A percentile compares a stretch with the other conserved stretches of the same genome.
Evolutionary conservation across 2,797 vertebrate genomes (phyloP).

Genomic region (Pangasius mekongensis): DNA sequence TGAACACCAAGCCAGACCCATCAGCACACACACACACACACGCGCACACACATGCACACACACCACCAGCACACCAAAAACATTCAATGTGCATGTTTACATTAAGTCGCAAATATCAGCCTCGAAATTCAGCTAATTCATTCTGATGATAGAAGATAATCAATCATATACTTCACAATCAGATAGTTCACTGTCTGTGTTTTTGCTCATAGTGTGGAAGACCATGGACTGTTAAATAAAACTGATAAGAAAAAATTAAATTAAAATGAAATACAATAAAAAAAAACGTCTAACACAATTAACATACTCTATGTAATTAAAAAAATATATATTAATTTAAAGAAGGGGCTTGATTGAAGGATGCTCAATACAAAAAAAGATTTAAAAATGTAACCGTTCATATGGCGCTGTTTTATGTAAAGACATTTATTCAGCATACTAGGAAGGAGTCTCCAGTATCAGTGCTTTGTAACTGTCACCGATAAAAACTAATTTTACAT

Average conservation of each 20-base stretch:
- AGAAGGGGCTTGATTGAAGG: neutral
- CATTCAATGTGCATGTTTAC: neutral
- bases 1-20: conserved; percentile 89
- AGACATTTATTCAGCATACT: neutral
- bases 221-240: no score
- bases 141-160: neutral
- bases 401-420: neutral
- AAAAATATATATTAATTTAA: neutral
- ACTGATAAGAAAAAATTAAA: neutral
- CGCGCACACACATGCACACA: conserved; percentile 11
- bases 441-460: neutral
- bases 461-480: neutral
- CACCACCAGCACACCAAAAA: neutral
- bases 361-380: no score
- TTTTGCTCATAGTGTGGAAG: neutral
- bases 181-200: neutral
- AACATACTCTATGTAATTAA: neutral
- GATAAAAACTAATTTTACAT: neutral
- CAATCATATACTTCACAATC: neutral
- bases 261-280: neutral
- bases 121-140: neutral
- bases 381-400: neutral
- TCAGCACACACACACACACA: conserved; percentile 65
- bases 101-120: neutral
- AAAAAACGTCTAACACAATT: neutral